Evolutionary conservation across 2,888 invertebrate genomes (phyloP).

Genomic region (Encarsia formosa): DNA sequence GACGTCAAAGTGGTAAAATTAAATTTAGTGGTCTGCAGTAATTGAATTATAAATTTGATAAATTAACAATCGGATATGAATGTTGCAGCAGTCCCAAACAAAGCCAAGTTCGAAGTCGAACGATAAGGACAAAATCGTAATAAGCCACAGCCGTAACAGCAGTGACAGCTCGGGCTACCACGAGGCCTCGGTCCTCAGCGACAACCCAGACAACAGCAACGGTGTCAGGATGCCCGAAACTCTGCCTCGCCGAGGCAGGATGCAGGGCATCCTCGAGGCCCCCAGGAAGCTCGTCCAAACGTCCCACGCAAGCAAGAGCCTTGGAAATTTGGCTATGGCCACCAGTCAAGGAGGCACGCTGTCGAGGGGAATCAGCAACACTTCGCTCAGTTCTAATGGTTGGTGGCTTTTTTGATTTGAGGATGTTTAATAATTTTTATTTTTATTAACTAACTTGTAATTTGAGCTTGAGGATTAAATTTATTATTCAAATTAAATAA

Average conservation of each 20-base stretch:
- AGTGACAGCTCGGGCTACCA: slow-evolving; percentile 72
- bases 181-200: slow-evolving; percentile 64
- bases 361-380: slow-evolving; percentile 43
- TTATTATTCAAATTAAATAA: too few relatives aligned
- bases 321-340: slow-evolving; percentile 43
- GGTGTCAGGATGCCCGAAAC: slow-evolving; percentile 24
- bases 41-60: neutral
- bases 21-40: neutral
- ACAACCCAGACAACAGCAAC: slow-evolving; percentile 52
- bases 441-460: neutral
- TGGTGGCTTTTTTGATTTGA: slow-evolving; percentile 17
- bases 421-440: neutral
- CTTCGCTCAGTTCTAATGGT: slow-evolving; percentile 48
- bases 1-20: neutral
- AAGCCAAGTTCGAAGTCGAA: slow-evolving; percentile 12
- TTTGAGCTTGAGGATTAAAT: neutral
- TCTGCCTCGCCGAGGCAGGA: slow-evolving; percentile 46
- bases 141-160: slow-evolving; percentile 67
- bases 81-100: slow-evolving; percentile 21
- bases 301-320: slow-evolving; percentile 46
- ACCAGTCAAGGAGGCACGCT: slow-evolving; percentile 32
- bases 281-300: slow-evolving; percentile 44
- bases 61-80: slow-evolving; percentile 30
- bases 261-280: slow-evolving; percentile 39
- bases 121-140: slow-evolving; percentile 52